Base-by-base conservation (phyloP, 2,888 invertebrate species). In the Crepidodera aurea region DNA sequence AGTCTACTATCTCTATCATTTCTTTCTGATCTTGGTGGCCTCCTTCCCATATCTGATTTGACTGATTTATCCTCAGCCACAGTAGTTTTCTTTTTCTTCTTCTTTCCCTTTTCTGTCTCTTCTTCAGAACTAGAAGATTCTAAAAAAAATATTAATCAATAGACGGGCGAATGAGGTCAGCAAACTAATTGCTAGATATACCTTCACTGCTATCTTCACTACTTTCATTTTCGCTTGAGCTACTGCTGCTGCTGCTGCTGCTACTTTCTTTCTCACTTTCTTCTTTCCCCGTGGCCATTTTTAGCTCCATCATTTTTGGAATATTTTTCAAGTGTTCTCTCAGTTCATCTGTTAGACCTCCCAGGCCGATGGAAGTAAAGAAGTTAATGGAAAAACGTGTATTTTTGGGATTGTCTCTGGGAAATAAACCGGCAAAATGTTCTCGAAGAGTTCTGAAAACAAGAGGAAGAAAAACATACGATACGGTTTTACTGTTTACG, bases 381-480 rank as follows among this genome's bases (percentile, higher is more conserved):
- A 97, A 98, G 78, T 98, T 98, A 51, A 99, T 98, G 0, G 98
- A 93, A 83, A 99, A 99, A 75, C 98, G 85, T 0, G 98, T 97
- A 78, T 98, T 96, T 77, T 94, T 90, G 0, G 98, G 98, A 83
- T 97, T 94, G 77, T 98, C 96, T 58, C 94, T 86, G 0, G 99
- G 98, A 80, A 99, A 95, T 2, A 99, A 82, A 0, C 98, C 98
- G 29, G 89, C 87, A 82, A 98, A 96, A 18, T 92, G 92, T 53
- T 86, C 86, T 76, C 92, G 89, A 53, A 99, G 79, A 0, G 94
- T 96, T 66, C 93, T 93, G 83, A 69, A 87, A 86, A 60, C 55
- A 66, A 65, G 63, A 54, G 32, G 58, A 50, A 15, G 34, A 53
- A 10, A 25, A n/a, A n/a, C n/a, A n/a, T n/a, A n/a, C n/a, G n/a